A percentile compares a stretch with the other conserved stretches of the same genome.
These are phyloP conservation scores for Malurus elegans DNA, from an alignment of 2,113 vertebrate genomes.

Conservation along the genomic window DNA sequence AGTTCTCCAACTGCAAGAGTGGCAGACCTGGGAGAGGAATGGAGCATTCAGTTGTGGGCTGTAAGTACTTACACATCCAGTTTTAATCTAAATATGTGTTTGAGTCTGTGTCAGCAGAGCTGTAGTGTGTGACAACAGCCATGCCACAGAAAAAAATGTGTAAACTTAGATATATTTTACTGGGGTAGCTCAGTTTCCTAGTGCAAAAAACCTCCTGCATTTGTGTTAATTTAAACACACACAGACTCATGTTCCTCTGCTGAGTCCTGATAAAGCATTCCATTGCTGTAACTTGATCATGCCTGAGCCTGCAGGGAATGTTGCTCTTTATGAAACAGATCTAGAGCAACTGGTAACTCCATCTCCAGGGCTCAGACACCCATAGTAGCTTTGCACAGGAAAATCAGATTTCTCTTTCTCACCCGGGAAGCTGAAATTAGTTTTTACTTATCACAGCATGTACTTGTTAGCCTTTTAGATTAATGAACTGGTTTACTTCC, in stretches of 20 bases:
- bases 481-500: slow-evolving; percentile 14
- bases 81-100: neutral
- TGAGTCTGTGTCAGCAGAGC: neutral
- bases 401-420: neutral
- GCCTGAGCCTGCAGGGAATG: neutral
- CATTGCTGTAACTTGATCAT: neutral
- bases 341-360: neutral
- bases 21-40: neutral
- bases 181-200: neutral
- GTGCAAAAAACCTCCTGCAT: neutral
- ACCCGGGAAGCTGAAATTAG: neutral
- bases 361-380: neutral
- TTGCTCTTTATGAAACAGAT: neutral
- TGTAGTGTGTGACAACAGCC: neutral
- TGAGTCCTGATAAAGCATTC: neutral
- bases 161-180: neutral
- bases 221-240: neutral
- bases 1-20: neutral
- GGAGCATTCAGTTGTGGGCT: neutral
- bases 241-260: neutral
- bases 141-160: neutral
- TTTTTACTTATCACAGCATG: neutral
- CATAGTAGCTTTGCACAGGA: neutral
- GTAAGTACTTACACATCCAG: neutral
- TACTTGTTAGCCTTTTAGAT: neutral